Evolutionary conservation across 2,888 invertebrate genomes (phyloP).

Genomic region (Copidosoma aretas): DNA sequence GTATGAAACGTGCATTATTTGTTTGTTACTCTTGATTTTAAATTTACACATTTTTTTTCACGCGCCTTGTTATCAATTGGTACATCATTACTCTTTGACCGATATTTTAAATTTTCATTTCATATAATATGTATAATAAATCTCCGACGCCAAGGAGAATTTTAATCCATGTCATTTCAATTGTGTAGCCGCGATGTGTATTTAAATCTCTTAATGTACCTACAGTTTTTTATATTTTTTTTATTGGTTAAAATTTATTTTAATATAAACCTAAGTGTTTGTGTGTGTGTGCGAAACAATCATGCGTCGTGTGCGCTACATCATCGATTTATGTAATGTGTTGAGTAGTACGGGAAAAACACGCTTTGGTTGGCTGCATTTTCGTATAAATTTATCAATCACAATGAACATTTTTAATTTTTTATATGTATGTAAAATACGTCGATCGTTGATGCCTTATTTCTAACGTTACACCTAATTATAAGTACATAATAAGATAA

Average conservation of each 20-base stretch:
- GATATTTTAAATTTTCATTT: constrained; percentile 1
- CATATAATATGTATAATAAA: constrained; percentile 34
- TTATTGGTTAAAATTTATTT: constrained; percentile 21
- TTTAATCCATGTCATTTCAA: constrained; percentile 24
- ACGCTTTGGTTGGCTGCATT: constrained; percentile 24
- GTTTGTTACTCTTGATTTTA: constrained; percentile 10
- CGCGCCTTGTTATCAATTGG: constrained; percentile 13
- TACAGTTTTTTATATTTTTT: constrained; percentile 41
- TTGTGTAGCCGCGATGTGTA: constrained; percentile 18
- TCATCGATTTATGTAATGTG: constrained; percentile 45
- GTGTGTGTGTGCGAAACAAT: constrained; percentile 59
- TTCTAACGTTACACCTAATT: not conserved
- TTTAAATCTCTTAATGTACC: constrained; percentile 3
- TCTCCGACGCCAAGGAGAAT: constrained; percentile 33
- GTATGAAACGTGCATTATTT: constrained; percentile 18
- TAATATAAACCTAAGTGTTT: constrained; percentile 50
- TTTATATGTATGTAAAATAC: not conserved
- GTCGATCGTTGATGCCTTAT: not conserved
- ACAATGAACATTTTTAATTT: not conserved
- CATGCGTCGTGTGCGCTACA: constrained; percentile 60
- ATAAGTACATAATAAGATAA: not conserved
- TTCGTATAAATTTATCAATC: not conserved
- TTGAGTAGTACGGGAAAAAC: constrained; percentile 26
- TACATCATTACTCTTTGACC: not conserved
- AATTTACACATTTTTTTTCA: not conserved